These are phyloP conservation scores for Paratilapia polleni DNA, from an alignment of 2,113 vertebrate species.

Conservation along the genomic window DNA sequence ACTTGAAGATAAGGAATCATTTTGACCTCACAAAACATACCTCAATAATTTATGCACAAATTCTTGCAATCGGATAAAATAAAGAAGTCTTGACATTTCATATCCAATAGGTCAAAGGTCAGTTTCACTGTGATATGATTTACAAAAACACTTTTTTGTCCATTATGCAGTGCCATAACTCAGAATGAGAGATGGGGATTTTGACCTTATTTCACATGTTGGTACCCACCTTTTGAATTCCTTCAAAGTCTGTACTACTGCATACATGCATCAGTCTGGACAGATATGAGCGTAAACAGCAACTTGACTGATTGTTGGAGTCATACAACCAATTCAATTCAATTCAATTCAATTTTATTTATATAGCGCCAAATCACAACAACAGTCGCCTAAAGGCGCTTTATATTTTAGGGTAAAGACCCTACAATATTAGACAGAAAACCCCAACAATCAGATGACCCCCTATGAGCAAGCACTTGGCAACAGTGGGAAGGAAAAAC, in stretches of 20 bases:
- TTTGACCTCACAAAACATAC: background rate
- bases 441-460: too few species aligned
- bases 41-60: background rate
- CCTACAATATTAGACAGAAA: too few species aligned
- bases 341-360: too few species aligned
- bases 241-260: background rate
- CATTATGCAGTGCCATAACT: background rate
- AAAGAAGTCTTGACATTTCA: too few species aligned
- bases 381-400: too few species aligned
- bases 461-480: too few species aligned
- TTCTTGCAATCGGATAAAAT: background rate
- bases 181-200: fast-evolving
- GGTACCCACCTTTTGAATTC: background rate
- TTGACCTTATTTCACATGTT: fast-evolving
- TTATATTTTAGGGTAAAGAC: too few species aligned
- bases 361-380: too few species aligned
- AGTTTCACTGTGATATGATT: background rate
- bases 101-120: background rate
- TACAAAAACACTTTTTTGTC: background rate
- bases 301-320: background rate
- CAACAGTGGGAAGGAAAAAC: too few species aligned
- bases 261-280: background rate
- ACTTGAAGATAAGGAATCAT: background rate
- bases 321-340: too few species aligned
- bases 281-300: background rate